Base-by-base conservation (phyloP, 2,888 invertebrate genomes). In the Apamea anceps region DNA sequence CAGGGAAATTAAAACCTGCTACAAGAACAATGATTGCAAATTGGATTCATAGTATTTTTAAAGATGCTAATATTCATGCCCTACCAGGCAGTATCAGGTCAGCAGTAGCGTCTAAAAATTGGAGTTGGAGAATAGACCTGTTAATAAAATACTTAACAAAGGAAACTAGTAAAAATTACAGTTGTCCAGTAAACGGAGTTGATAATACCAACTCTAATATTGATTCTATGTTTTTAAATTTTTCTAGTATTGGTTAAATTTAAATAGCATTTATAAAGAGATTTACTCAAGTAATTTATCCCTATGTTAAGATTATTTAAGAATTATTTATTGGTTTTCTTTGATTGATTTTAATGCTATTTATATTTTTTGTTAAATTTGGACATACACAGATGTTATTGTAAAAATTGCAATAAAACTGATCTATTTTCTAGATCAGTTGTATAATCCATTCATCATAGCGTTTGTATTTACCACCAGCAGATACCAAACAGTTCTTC, bases 401-500 rank as follows among this genome's bases (percentile, higher is more conserved):
- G 2, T 25, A 42, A 10, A 42, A 57, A 12, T 54, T 54, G 15
- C 32, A 57, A 57, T 57, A n/a, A 57, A 71, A 71, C 15, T 54
- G 32, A 51, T 71, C 15, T 54, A 57, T 32, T 32, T 71, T 57
- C 10, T 18, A 48, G 8, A 54, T 21, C 8, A 48, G 63, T 48
- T 45, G 2, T 32, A 13, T 25, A 63, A 45, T 32, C 32, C 2
- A 25, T 13, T 70, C 13, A 70, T 70, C 70, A 51, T 51, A 70
- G 48, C 63, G 32, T 65, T 42, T n/a, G 62, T 76, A 7, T 45
- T 51, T 70, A 71, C 10, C 54, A 54, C 37, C 54, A 71, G 37
- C 70, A 54, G 70, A 70, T 70, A 70, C 32, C 54, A 71, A 71
- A 71, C 54, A 71, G 71, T 54, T 54, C 48, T 48, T 48, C 5